phyloP scores from a whole-genome alignment of 2,113 vertebrate genomes.

The Nothocercus nigrocapillus region DNA sequence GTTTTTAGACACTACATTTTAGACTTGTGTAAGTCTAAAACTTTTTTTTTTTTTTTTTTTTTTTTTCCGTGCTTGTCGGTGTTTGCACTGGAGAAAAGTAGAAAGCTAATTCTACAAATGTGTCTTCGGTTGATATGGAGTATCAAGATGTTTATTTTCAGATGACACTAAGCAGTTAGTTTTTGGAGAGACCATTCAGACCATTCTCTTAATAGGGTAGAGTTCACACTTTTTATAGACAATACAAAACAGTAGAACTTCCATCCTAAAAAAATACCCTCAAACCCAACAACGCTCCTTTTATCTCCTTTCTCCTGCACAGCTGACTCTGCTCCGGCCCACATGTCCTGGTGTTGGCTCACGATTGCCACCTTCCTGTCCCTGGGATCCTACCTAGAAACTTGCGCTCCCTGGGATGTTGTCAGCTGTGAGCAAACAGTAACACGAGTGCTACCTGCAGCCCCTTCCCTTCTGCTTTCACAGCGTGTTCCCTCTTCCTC shows the following conservation, averaged over 20 bases:
- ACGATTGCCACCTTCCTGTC: neutral
- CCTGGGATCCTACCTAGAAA: neutral
- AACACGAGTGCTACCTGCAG: neutral
- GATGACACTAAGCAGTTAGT: neutral
- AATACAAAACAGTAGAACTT: neutral
- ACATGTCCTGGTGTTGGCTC: neutral
- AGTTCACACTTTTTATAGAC: neutral
- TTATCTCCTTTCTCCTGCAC: neutral
- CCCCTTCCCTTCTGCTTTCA: slow-evolving; percentile 34
- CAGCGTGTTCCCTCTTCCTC: slow-evolving; percentile 32
- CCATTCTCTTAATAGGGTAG: neutral
- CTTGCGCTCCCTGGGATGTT: slow-evolving; percentile 54
- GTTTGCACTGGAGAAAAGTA: neutral
- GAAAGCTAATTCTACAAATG: neutral
- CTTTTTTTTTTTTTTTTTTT: neutral
- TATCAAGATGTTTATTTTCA: slow-evolving; percentile 20
- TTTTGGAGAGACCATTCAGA: neutral
- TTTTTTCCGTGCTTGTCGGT: neutral
- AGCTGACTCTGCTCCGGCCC: neutral
- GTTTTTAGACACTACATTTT: slow-evolving; percentile 30
- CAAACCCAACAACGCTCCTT: neutral
- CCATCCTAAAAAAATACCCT: neutral
- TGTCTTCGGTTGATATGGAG: neutral
- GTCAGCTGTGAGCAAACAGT: slow-evolving; percentile 35
- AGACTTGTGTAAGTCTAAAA: neutral